Base-by-base conservation (phyloP, 2,888 invertebrate species). In the Cepaea hortensis region DNA sequence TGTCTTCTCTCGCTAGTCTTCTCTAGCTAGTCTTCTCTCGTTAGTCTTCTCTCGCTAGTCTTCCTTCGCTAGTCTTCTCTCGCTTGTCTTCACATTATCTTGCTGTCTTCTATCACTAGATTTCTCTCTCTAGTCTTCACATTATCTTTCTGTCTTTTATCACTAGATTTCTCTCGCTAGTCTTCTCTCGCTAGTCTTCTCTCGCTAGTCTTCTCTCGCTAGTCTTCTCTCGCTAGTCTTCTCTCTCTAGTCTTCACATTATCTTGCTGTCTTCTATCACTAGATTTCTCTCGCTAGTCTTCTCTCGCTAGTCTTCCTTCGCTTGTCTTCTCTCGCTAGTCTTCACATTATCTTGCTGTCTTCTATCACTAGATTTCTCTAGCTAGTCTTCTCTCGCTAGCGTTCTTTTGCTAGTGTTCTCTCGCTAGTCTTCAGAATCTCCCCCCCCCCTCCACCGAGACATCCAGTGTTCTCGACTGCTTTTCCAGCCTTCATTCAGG, bases 221-320 rank as follows among this genome's bases (percentile, higher is more conserved):
- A 4, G 6, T 23, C 23, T 48, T 23, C 35, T 48, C 23, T 18
- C n/a, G 6, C 35, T 6, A 13, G 15, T 23, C 35, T 76, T 61
- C 55, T 80, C 23, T 48, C 50, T 0, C 4, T 80, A 6, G 48
- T 81, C 11, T 65, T 82, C 23, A 48, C 46, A 20, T 48, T 48
- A 46, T 75, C 68, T 83, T 86, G 70, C 65, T 86, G 79, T 86
- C 84, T 86, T 86, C 84, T 86, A 72, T 65, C 87, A 70, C 65
- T 86, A 72, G 61, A 73, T 80, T 88, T 86, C 80, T 88, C 87
- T 81, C 65, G 86, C 72, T 73, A 86, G 70, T 88, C 87, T 86
- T 65, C 87, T 87, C 84, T 86, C 72, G 20, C 81, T 87, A 48
- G 86, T 87, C 48, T 86, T 87, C 65, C 86, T 87, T 65, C 87